A percentile compares a stretch with the other conserved stretches of the same genome.
Conservation (phyloP, 2,797 vertebrate species). For the Acanthornis magna region DNA sequence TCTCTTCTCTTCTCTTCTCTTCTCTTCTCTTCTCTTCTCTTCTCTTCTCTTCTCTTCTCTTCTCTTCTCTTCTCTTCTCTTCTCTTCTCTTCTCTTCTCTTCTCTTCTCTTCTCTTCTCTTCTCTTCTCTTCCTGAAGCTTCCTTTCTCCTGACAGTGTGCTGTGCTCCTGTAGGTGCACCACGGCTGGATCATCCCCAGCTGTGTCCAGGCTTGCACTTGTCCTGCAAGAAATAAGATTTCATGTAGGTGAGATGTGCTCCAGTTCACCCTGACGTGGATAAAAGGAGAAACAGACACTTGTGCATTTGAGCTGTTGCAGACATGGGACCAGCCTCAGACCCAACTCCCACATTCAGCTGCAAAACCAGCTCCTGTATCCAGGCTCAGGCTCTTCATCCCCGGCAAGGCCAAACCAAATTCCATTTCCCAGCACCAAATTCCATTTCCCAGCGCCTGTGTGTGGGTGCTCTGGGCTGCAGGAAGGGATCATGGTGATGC, state of each 20-base stretch:
- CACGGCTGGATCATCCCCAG: background rate
- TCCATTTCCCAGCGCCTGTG: background rate
- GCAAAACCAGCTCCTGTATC: background rate
- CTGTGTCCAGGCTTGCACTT: background rate
- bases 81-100: no score
- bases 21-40: no score
- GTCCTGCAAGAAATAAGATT: background rate
- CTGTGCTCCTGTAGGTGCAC: background rate
- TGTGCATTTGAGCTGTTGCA: background rate
- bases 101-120: no score
- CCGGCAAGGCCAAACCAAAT: background rate
- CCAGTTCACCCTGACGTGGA: background rate
- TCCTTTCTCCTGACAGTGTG: no score
- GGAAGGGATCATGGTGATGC: rapidly evolving
- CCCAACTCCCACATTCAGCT: background rate
- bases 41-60: no score
- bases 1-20: no score
- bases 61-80: no score
- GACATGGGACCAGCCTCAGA: rapidly evolving
- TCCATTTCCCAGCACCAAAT: background rate
- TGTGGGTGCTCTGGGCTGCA: background rate
- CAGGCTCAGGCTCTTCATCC: background rate
- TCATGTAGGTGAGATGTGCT: background rate
- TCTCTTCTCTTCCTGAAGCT: no score
- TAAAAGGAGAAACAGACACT: background rate